These are phyloP conservation scores for Ophiodon elongatus DNA, from an alignment of 2,113 vertebrate genomes.

Conservation along the genomic window DNA sequence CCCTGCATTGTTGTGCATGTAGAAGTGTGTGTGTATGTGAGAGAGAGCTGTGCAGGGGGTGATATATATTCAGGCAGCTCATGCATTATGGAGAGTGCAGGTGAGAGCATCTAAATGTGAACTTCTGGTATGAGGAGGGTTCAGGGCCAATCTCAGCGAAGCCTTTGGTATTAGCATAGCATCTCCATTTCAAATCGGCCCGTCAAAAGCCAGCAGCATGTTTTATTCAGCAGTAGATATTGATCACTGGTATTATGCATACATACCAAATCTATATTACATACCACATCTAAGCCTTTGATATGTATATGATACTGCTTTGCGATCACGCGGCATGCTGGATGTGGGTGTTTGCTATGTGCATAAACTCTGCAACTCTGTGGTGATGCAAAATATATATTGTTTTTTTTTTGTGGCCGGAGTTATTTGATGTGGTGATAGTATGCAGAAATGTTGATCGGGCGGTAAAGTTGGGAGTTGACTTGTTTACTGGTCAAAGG, in stretches of 20 bases:
- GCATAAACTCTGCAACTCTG: constrained; percentile 45
- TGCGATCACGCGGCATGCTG: constrained; percentile 41
- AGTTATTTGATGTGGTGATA: constrained; percentile 36
- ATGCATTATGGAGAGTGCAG: constrained; percentile 83
- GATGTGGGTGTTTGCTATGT: constrained; percentile 52
- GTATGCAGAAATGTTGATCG: constrained; percentile 35
- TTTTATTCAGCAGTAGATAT: constrained; percentile 82
- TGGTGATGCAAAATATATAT: constrained; percentile 45
- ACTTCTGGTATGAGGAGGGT: constrained; percentile 77
- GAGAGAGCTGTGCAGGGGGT: constrained; percentile 52
- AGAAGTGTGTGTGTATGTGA: not conserved
- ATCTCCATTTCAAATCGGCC: constrained; percentile 82
- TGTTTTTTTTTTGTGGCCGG: constrained; percentile 1
- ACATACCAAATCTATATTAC: constrained; percentile 71
- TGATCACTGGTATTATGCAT: constrained; percentile 79
- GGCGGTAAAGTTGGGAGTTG: constrained; percentile 8
- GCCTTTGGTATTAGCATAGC: constrained; percentile 78
- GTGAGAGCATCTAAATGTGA: constrained; percentile 78
- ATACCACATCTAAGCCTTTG: constrained; percentile 59
- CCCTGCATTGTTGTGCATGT: constrained; percentile 14
- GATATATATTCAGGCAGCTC: constrained; percentile 78
- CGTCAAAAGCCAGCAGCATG: constrained; percentile 73
- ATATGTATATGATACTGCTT: constrained; percentile 55
- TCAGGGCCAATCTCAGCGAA: constrained; percentile 76
- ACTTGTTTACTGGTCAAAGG: constrained; percentile 36